Base-by-base conservation (phyloP, 2,797 vertebrate species). In the Cirrhinus mrigala region DNA sequence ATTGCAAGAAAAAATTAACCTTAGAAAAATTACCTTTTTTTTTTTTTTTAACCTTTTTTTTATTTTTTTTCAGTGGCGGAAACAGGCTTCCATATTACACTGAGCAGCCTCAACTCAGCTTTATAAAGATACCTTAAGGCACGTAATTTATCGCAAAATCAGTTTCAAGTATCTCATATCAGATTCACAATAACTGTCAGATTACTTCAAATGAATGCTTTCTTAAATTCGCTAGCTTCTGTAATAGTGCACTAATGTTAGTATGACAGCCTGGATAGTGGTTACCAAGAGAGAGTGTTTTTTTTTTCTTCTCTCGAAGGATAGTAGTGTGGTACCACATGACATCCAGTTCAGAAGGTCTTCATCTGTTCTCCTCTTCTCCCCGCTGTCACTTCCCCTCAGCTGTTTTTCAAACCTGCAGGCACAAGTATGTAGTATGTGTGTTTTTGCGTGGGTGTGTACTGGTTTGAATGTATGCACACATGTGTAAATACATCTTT, bases 161-260 rank as follows among this genome's bases (percentile, higher is more conserved):
- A 24, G n/a, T 1, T 12, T 4, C 60, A 62, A 6, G 24, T 15
- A 3, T 62, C 60, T 29, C 3, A 46, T 14, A 73, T 60, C 6
- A 73, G 12, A 82, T n/a, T 82, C n/a, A 60, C 90, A 52, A 2
- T 20, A 27, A 87, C 86, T 46, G 92, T 91, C 33, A 50, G 40
- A 66, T 37, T 11, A 68, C 40, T 44, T 64, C 11, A 33, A 46
- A 48, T 29, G 12, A 80, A 78, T 60, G 33, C 29, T 37, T n/a
- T 27, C 22, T 68, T n/a, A 64, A 15, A 40, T 40, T 46, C 46
- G 16, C 50, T 11, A 29, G 29, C 56, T 27, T n/a, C 44, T 66
- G 24, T 69, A 68, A 54, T 27, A 15, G 37, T 20, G 27, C 50
- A 3, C 44, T 29, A 18, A 6, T 74, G 54, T 74, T 86, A 40